Conservation (phyloP, 2,797 vertebrate species). For the Varecia variegata region DNA sequence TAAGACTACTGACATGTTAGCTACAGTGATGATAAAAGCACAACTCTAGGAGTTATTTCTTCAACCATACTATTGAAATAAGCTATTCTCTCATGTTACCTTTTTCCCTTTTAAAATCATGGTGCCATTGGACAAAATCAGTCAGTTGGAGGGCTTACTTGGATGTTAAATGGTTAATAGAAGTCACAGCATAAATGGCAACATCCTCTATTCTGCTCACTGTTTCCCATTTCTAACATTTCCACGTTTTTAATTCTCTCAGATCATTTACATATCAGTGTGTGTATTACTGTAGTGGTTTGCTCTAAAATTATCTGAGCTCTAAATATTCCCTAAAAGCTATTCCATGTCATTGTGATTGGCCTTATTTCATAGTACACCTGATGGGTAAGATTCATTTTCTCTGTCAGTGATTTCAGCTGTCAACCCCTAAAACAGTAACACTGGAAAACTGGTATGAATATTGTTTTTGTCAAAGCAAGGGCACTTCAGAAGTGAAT, state of each 20-base stretch:
- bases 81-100: not conserved
- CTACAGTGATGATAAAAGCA: not conserved
- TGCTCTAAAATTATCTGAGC: not conserved
- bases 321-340: not conserved
- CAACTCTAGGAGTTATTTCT: not conserved
- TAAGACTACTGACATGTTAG: not conserved
- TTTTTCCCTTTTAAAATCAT: not conserved
- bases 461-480: constrained; percentile 35
- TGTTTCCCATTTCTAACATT: not conserved
- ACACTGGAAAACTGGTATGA: not conserved
- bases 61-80: not conserved
- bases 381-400: not conserved
- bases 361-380: not conserved
- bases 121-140: not conserved
- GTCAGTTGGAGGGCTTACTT: not conserved
- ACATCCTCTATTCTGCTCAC: not conserved
- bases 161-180: constrained; percentile 5
- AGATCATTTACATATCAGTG: not conserved
- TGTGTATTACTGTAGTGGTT: not conserved
- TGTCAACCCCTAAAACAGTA: not conserved
- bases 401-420: not conserved
- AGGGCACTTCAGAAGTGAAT: constrained; percentile 52
- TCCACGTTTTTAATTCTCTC: not conserved
- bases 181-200: not conserved
- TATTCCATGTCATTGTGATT: not conserved